Evolutionary conservation across 1,140 invertebrate species (phyloP).

Genomic region (Lepeophtheirus salmonis): DNA sequence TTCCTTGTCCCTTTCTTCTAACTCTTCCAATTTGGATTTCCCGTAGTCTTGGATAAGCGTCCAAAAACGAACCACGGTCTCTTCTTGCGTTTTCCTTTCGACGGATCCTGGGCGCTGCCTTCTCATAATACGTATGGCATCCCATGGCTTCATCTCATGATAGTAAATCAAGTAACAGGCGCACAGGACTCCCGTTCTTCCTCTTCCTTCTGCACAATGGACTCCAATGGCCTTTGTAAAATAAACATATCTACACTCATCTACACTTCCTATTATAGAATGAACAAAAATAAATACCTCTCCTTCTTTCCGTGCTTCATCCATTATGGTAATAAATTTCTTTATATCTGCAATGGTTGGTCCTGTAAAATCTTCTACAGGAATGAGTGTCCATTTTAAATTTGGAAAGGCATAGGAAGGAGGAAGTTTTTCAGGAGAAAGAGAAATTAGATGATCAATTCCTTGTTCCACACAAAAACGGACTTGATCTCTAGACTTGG

Average conservation of each 20-base stretch:
- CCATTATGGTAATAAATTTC: constrained; percentile 11
- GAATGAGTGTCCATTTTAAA: constrained; percentile 18
- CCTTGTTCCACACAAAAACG: constrained; percentile 37
- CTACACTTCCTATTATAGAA: no score
- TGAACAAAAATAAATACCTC: no score
- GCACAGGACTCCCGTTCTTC: constrained; percentile 15
- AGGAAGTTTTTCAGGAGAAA: constrained; percentile 41
- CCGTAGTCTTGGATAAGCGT: constrained; percentile 1
- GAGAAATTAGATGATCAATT: constrained; percentile 35
- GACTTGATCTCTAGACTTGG: constrained; percentile 23
- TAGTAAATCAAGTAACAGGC: constrained; percentile 17
- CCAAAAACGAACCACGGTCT: constrained; percentile 10
- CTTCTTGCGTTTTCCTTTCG: constrained; percentile 11
- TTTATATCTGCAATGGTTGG: constrained; percentile 11
- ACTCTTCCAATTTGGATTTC: neutral
- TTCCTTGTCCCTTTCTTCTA: neutral
- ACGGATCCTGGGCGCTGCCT: constrained; percentile 14
- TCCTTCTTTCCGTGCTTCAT: constrained; percentile 8
- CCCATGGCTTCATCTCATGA: constrained; percentile 16
- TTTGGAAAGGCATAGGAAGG: constrained; percentile 29
- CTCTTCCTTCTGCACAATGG: constrained; percentile 17
- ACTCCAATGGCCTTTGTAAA: constrained; percentile 8
- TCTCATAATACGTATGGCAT: constrained; percentile 15
- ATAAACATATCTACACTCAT: no score
- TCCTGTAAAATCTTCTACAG: constrained; percentile 14